Percentiles rank a stretch among this genome's conserved stretches.
phyloP scores from a whole-genome alignment of 35 echinoderm and acorn worm species.

The Ptychodera flava region DNA sequence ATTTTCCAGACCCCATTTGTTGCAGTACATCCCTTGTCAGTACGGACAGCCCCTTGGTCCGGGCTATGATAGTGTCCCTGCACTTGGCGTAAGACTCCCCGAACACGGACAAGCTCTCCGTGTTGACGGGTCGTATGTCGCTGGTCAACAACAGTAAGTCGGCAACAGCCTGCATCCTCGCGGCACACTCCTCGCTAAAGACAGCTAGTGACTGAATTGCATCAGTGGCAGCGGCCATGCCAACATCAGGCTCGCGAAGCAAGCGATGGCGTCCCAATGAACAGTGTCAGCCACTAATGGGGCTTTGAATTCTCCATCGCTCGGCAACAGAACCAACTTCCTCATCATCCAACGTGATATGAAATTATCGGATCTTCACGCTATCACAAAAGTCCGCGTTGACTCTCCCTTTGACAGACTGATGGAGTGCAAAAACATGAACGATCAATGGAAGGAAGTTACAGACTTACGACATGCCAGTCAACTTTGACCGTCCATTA shows the following conservation, averaged over 20 bases:
- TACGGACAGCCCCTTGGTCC: constrained; percentile 87
- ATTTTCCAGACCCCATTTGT: constrained; percentile 52
- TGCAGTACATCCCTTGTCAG: constrained; percentile 71
- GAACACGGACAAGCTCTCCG: constrained; percentile 65
- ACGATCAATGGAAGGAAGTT: too few relatives aligned
- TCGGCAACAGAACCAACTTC: neutral
- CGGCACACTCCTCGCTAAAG: constrained; percentile 78
- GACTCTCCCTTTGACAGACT: too few relatives aligned
- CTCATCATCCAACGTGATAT: neutral
- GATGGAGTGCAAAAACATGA: too few relatives aligned
- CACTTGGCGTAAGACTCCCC: constrained; percentile 96
- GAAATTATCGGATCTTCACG: too few relatives aligned
- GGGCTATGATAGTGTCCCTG: constrained; percentile 88
- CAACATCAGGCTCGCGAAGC: neutral
- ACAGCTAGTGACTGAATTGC: constrained; percentile 68
- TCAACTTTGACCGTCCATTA: too few relatives aligned
- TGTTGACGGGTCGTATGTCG: constrained; percentile 90
- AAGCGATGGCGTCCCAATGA: too few relatives aligned
- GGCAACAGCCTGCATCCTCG: constrained; percentile 84
- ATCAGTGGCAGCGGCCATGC: constrained; percentile 78
- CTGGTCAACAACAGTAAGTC: constrained; percentile 89
- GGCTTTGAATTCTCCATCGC: neutral
- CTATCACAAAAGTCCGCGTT: too few relatives aligned
- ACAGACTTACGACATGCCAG: too few relatives aligned
- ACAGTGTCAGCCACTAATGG: too few relatives aligned